Evolutionary conservation across 2,888 invertebrate genomes (phyloP), one percentile per base, ranked within the genome.

Genomic region (Exocentrus adspersus): DNA sequence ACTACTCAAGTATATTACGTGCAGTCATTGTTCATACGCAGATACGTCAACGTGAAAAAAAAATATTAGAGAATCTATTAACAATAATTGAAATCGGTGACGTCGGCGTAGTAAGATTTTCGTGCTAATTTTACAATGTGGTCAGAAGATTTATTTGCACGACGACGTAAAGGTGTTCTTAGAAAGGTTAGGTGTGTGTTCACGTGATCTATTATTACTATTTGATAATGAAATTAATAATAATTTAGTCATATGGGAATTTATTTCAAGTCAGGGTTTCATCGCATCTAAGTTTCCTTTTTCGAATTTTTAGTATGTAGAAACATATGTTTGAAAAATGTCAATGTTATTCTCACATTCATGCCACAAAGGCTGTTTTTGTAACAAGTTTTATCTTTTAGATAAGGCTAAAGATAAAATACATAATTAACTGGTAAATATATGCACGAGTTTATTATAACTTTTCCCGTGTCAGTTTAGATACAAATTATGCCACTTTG

Each of bases 101-200:
- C 21, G 14, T 19, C 3, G 10, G n/a, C 14, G 28, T n/a, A 21
- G 4, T 4, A 12, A 24, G 4, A 48, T 24, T 48, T 20, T 6
- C 21, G 14, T 12, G 14, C 20, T 37, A 37, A 12, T 43, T 37
- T 30, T 32, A 20, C 19, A 32, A 57, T 57, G 57, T 57, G 57
- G 57, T 57, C 57, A 4, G 30, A 45, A n/a, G 57, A 57, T 20
- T n/a, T 57, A 20, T 57, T 57, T 32, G n/a, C 45, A 14, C 32
- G 30, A 14, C 32, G 30, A 6, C 12, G 12, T 17, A 45, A 16
- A n/a, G 21, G 46, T 19, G 32, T 57, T 57, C 45, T 28, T n/a
- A 57, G 57, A 57, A 57, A 57, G 14, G 20, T 24, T 32, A 57
- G 57, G 57, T 57, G 57, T 46, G 57, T 54, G 16, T 19, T 37